Evolutionary conservation across 2,888 invertebrate genomes (phyloP).

Genomic region (Ctenicera cuprea): DNA sequence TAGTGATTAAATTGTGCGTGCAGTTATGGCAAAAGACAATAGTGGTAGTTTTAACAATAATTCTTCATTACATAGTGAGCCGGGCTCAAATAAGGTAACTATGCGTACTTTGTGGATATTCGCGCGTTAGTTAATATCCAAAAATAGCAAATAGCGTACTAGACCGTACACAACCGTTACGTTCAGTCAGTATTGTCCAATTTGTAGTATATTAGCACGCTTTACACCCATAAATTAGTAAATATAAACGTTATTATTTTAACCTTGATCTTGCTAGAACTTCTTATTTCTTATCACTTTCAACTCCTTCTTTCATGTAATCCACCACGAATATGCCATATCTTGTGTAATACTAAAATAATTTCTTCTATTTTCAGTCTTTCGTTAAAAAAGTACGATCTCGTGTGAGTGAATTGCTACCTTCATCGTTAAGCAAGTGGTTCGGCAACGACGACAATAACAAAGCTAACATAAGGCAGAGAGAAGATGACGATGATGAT

Average conservation of each 20-base stretch:
- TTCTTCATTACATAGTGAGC: conserved; percentile 61
- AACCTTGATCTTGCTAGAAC: conserved; percentile 2
- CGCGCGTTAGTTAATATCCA: conserved; percentile 69
- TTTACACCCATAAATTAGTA: not conserved
- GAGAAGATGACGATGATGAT: conserved; percentile 71
- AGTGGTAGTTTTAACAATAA: conserved; percentile 63
- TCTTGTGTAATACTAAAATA: not conserved
- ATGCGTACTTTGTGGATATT: conserved; percentile 62
- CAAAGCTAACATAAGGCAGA: conserved; percentile 64
- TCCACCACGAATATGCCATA: no score
- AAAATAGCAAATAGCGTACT: conserved; percentile 61
- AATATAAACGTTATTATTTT: not conserved
- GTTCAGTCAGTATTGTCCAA: not conserved
- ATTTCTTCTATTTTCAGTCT: conserved; percentile 75
- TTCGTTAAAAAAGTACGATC: conserved; percentile 82
- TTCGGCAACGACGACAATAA: conserved; percentile 67
- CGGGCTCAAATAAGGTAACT: conserved; percentile 67
- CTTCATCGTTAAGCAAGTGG: conserved; percentile 77
- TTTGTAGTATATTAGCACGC: not conserved
- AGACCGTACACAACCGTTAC: conserved; percentile 20
- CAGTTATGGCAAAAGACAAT: conserved; percentile 68
- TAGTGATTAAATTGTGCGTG: conserved; percentile 61
- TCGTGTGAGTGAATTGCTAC: conserved; percentile 79
- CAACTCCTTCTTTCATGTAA: no score
- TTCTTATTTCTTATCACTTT: not conserved